Conservation (phyloP, 2,797 vertebrate genomes). For the Cyclura pinguis region DNA sequence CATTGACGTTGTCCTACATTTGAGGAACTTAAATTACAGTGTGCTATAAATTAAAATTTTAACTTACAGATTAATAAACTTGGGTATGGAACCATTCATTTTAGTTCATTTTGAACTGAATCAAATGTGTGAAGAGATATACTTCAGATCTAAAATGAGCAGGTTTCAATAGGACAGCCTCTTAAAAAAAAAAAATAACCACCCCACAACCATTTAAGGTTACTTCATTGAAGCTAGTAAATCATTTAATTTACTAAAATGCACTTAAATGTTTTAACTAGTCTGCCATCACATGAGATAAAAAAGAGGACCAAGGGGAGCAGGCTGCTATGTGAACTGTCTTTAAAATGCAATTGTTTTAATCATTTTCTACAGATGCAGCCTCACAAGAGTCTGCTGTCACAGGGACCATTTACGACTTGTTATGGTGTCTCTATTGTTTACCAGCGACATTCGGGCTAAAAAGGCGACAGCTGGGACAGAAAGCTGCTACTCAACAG, state of each 20-base stretch:
- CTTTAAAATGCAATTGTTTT: constrained; percentile 98
- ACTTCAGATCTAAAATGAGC: constrained; percentile 37
- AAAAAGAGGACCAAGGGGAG: constrained; percentile 88
- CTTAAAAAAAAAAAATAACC: constrained; percentile 19
- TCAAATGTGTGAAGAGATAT: constrained; percentile 16
- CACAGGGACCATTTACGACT: constrained; percentile 91
- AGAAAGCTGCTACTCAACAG: constrained; percentile 87
- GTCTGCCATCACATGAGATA: constrained; percentile 86
- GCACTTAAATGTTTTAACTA: constrained; percentile 86
- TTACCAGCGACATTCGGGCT: constrained; percentile 81
- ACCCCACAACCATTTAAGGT: constrained; percentile 62
- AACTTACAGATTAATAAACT: neutral
- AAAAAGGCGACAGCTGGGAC: constrained; percentile 95
- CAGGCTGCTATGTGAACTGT: constrained; percentile 85
- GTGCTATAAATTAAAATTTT: neutral
- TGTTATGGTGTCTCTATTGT: constrained; percentile 90
- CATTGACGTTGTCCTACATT: neutral
- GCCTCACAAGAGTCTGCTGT: constrained; percentile 91
- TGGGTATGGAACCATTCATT: neutral
- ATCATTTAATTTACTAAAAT: constrained; percentile 85
- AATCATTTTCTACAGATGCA: constrained; percentile 96
- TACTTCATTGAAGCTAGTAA: constrained; percentile 80
- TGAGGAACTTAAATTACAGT: constrained; percentile 51
- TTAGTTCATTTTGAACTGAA: neutral
- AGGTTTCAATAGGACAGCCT: constrained; percentile 55